A percentile compares a stretch with the other conserved stretches of the same genome.
These are phyloP conservation scores for Bettongia penicillata DNA, from an alignment of 2,113 vertebrate genomes.

Conservation along the genomic window DNA sequence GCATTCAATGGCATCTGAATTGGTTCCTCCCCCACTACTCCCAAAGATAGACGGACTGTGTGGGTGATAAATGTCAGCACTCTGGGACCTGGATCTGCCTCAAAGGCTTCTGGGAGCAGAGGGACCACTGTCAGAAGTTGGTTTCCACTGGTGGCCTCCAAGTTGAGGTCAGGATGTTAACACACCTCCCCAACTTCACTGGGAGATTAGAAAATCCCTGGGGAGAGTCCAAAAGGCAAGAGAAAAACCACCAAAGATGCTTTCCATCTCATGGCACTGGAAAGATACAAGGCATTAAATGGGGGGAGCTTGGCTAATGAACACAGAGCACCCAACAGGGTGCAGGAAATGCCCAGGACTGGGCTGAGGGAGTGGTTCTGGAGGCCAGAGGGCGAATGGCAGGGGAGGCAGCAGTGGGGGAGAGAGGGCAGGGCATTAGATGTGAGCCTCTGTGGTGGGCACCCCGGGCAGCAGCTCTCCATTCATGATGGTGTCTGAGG, in stretches of 20 bases:
- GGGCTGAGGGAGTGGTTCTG: constrained; percentile 71
- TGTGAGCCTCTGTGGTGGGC: constrained; percentile 90
- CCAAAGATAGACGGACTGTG: constrained; percentile 30
- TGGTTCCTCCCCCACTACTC: neutral
- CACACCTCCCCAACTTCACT: neutral
- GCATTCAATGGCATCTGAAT: neutral
- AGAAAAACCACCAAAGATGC: constrained; percentile 2
- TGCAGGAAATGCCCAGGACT: constrained; percentile 68
- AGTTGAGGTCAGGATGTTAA: constrained; percentile 43
- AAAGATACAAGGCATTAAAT: constrained; percentile 72
- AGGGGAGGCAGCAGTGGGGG: constrained; percentile 40
- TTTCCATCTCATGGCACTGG: constrained; percentile 38
- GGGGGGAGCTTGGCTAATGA: constrained; percentile 68
- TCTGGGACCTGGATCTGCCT: constrained; percentile 46
- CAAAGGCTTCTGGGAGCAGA: constrained; percentile 50
- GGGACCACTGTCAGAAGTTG: constrained; percentile 72
- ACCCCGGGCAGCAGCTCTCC: constrained; percentile 95
- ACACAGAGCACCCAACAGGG: constrained; percentile 66
- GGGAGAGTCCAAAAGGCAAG: constrained; percentile 54
- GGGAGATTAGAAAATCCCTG: constrained; percentile 48
- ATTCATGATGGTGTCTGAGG: constrained; percentile 86
- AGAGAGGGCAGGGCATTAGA: constrained; percentile 81
- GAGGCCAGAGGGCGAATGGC: constrained; percentile 76
- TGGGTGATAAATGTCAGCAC: constrained; percentile 51
- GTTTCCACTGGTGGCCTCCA: constrained; percentile 57